Evolutionary conservation across 2,797 vertebrate species (phyloP).

Genomic region (Platalea minor): DNA sequence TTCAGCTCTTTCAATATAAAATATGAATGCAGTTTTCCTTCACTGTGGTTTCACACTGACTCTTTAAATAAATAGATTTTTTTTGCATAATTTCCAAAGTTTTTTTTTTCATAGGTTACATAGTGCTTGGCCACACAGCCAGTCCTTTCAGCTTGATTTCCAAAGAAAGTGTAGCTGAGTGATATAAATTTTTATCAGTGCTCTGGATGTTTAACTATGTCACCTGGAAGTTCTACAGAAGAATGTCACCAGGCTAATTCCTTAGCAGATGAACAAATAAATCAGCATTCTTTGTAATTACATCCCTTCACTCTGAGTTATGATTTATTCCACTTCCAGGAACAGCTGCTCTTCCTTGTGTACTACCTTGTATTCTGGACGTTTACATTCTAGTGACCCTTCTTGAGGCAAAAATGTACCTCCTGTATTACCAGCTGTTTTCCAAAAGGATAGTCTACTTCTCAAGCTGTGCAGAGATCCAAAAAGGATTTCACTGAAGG

Average conservation of each 20-base stretch:
- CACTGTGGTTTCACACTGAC: neutral
- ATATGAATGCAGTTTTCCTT: neutral
- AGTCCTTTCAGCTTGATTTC: neutral
- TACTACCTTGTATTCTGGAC: neutral
- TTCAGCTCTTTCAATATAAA: neutral
- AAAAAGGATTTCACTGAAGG: neutral
- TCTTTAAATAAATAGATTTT: neutral
- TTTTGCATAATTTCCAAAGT: neutral
- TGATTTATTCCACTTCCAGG: neutral
- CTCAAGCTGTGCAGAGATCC: neutral
- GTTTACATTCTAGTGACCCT: neutral
- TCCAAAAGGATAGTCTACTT: neutral
- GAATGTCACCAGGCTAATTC: neutral
- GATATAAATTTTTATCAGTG: neutral
- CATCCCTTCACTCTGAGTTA: neutral
- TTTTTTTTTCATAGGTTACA: neutral
- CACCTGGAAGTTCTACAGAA: neutral
- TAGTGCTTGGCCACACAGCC: neutral
- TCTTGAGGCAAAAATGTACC: neutral
- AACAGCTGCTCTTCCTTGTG: neutral
- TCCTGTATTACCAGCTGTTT: neutral
- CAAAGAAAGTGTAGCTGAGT: neutral
- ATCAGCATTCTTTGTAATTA: neutral
- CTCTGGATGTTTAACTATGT: neutral
- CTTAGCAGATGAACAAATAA: neutral